Percentiles rank a stretch among this genome's conserved stretches.
These are phyloP conservation scores for Callosobruchus maculatus DNA, from an alignment of 2,888 invertebrate species.

Conservation along the genomic window DNA sequence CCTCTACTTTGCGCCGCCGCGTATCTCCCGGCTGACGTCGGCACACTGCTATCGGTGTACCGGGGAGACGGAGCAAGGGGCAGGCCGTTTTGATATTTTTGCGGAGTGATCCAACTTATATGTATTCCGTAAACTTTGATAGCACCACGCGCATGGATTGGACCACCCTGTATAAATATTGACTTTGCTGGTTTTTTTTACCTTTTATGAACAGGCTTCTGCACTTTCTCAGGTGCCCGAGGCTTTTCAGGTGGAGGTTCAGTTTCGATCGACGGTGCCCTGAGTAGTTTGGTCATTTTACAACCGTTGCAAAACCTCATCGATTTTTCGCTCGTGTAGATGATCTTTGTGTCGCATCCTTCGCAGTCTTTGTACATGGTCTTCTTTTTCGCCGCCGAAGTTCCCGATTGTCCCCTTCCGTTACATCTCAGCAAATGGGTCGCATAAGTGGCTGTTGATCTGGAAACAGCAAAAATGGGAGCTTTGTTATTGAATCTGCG, in stretches of 20 bases:
- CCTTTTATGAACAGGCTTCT: neutral
- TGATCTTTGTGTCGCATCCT: constrained; percentile 23
- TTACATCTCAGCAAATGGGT: constrained; percentile 35
- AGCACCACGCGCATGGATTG: too few species aligned
- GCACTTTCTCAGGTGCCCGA: neutral
- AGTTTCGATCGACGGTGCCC: neutral
- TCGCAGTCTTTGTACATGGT: constrained; percentile 20
- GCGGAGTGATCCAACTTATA: too few species aligned
- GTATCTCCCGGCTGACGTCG: too few species aligned
- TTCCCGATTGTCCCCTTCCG: constrained; percentile 12
- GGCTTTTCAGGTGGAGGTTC: neutral
- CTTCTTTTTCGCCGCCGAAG: neutral
- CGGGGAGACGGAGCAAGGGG: too few species aligned
- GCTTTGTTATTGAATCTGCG: too few species aligned
- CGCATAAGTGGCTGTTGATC: constrained; percentile 37
- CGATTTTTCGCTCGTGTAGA: constrained; percentile 24
- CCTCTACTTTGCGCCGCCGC: too few species aligned
- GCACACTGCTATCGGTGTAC: too few species aligned
- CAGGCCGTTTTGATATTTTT: too few species aligned
- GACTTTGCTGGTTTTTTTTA: too few species aligned
- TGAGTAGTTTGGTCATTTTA: constrained; percentile 8
- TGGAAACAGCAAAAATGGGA: neutral
- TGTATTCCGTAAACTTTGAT: too few species aligned
- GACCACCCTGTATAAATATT: too few species aligned
- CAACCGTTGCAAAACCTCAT: constrained; percentile 26